phyloP scores from a whole-genome alignment of 2,888 invertebrate genomes.

The Synanthedon tipuliformis region DNA sequence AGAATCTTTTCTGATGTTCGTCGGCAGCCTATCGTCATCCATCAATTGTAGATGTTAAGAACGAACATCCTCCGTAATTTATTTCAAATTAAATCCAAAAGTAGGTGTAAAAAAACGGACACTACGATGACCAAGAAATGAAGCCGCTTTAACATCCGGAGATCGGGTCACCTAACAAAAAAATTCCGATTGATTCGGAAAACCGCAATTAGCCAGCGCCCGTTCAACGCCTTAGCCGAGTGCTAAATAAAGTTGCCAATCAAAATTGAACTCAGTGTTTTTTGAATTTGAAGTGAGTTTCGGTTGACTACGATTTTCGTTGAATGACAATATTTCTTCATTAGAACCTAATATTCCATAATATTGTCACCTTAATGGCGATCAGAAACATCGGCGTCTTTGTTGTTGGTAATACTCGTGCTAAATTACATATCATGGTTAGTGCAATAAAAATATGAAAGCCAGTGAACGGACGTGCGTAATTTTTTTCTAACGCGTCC shows the following conservation, averaged over 20 bases:
- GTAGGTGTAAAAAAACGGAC: slow-evolving; percentile 26
- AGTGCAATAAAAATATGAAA: slow-evolving; percentile 47
- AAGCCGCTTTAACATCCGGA: slow-evolving; percentile 45
- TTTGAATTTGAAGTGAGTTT: background rate
- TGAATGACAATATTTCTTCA: slow-evolving; percentile 19
- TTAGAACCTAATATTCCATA: slow-evolving; percentile 21
- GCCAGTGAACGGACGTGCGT: slow-evolving; percentile 50
- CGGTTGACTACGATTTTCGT: background rate
- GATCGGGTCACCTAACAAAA: slow-evolving; percentile 14
- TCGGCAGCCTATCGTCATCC: too few relatives aligned
- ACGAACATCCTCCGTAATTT: slow-evolving; percentile 43
- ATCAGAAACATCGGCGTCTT: slow-evolving; percentile 22
- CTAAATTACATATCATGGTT: slow-evolving; percentile 44
- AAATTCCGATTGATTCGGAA: slow-evolving; percentile 36
- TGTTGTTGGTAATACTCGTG: slow-evolving; percentile 21
- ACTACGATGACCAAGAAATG: slow-evolving; percentile 19
- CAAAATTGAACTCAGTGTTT: background rate
- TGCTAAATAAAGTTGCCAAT: background rate
- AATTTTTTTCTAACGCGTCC: slow-evolving; percentile 62
- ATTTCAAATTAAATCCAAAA: slow-evolving; percentile 45
- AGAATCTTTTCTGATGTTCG: slow-evolving; percentile 1
- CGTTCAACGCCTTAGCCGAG: slow-evolving; percentile 16
- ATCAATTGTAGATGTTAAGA: slow-evolving; percentile 2
- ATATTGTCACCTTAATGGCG: slow-evolving; percentile 30
- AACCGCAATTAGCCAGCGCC: slow-evolving; percentile 36